These are phyloP conservation scores for Pseudomyrmex dendroicus DNA, from an alignment of 1,140 invertebrate genomes.

Conservation along the genomic window DNA sequence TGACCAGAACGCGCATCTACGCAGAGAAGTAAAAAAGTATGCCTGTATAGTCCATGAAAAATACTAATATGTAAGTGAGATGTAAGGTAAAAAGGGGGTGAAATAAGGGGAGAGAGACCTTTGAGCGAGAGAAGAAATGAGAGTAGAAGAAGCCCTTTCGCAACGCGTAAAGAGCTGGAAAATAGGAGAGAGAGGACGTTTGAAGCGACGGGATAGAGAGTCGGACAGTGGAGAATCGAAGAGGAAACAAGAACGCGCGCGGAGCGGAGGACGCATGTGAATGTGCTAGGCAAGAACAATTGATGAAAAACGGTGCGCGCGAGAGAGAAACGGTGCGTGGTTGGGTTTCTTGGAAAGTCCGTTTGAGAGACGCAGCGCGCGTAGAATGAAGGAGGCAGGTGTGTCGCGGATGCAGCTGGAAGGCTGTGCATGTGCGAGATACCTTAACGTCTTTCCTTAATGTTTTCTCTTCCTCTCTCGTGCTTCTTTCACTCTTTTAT, in stretches of 20 bases:
- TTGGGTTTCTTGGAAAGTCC: constrained; percentile 72
- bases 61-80: neutral
- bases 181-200: constrained; percentile 28
- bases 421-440: constrained; percentile 67
- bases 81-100: neutral
- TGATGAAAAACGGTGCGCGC: constrained; percentile 52
- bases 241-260: constrained; percentile 28
- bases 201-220: constrained; percentile 30
- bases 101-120: neutral
- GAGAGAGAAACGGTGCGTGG: constrained; percentile 56
- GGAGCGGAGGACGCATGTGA: constrained; percentile 53
- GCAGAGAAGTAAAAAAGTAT: neutral
- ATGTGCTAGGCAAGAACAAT: constrained; percentile 73
- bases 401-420: constrained; percentile 75
- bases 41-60: neutral
- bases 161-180: constrained; percentile 3
- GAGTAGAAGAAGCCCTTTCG: neutral
- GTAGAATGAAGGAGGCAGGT: constrained; percentile 76
- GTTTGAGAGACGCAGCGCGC: constrained; percentile 53
- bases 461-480: constrained; percentile 30
- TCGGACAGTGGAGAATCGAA: constrained; percentile 8
- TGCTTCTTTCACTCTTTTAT: neutral
- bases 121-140: neutral
- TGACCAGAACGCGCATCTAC: constrained; percentile 50
- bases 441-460: constrained; percentile 56